phyloP scores from a whole-genome alignment of 2,888 invertebrate genomes.

The Drosophila lutescens region DNA sequence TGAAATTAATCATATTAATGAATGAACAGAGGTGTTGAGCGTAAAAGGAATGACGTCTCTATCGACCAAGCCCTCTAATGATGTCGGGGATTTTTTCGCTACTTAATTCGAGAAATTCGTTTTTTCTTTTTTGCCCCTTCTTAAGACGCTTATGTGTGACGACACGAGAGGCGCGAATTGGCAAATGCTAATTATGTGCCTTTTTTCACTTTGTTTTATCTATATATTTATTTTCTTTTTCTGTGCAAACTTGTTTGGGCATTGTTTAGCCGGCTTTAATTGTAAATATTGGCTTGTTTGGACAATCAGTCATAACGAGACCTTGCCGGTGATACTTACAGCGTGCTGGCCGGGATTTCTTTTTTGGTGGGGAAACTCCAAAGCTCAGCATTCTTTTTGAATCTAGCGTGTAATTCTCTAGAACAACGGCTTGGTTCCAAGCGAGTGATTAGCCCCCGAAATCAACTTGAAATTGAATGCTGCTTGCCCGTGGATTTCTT shows the following conservation, averaged over 20 bases:
- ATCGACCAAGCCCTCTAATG: slow-evolving; percentile 31
- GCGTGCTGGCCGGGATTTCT: slow-evolving; percentile 19
- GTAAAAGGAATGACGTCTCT: slow-evolving; percentile 39
- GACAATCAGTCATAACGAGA: slow-evolving; percentile 43
- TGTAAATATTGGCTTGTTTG: slow-evolving; percentile 48
- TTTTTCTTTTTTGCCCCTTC: slow-evolving; percentile 4
- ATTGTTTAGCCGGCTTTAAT: slow-evolving; percentile 45
- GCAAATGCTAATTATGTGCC: slow-evolving; percentile 29
- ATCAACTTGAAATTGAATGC: slow-evolving; percentile 25
- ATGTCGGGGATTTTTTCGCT: slow-evolving; percentile 40
- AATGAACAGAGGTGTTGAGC: slow-evolving; percentile 35
- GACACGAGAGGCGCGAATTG: slow-evolving; percentile 26
- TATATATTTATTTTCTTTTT: slow-evolving; percentile 31
- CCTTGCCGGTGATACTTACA: slow-evolving; percentile 9
- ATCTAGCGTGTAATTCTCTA: slow-evolving; percentile 18
- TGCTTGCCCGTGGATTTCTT: slow-evolving; percentile 20
- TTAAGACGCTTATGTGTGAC: slow-evolving; percentile 47
- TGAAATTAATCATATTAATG: slow-evolving; percentile 39
- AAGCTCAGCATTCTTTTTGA: slow-evolving; percentile 5
- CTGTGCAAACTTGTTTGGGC: slow-evolving; percentile 19
- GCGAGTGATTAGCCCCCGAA: slow-evolving; percentile 18
- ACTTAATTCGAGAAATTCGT: slow-evolving; percentile 41
- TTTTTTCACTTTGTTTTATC: slow-evolving; percentile 18
- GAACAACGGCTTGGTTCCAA: slow-evolving; percentile 14
- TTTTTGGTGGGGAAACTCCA: slow-evolving; percentile 26